A percentile compares a stretch with the other conserved stretches of the same genome.
These are phyloP conservation scores for Hyposoter didymator DNA, from an alignment of 2,888 invertebrate species.

Conservation along the genomic window DNA sequence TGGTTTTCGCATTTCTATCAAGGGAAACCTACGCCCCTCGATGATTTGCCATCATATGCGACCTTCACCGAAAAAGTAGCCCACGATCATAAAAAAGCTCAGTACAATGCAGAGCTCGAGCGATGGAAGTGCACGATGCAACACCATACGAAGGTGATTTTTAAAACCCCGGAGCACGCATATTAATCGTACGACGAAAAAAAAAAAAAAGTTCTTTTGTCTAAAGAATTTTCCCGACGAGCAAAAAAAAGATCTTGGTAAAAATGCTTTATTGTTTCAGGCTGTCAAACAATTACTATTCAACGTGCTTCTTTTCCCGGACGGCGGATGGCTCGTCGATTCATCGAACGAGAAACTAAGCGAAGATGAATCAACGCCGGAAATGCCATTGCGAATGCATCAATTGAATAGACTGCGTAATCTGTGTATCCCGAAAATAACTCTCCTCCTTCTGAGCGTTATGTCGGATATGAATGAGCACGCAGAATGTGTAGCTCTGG, in stretches of 20 bases:
- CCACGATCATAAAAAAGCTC: slow-evolving; percentile 92
- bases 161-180: neutral
- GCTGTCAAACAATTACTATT: slow-evolving; percentile 92
- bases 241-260: neutral
- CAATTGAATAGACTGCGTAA: slow-evolving; percentile 91
- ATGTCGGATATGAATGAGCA: slow-evolving; percentile 91
- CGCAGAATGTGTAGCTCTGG: slow-evolving; percentile 91
- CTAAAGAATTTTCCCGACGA: neutral
- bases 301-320: slow-evolving; percentile 95
- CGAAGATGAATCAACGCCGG: slow-evolving; percentile 84
- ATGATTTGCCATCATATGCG: slow-evolving; percentile 86
- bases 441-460: slow-evolving; percentile 91
- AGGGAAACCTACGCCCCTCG: slow-evolving; percentile 90
- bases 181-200: neutral
- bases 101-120: slow-evolving; percentile 91
- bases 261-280: slow-evolving; percentile 80
- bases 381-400: slow-evolving; percentile 86
- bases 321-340: slow-evolving; percentile 95
- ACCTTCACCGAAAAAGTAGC: slow-evolving; percentile 95
- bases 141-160: slow-evolving; percentile 88
- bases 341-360: slow-evolving; percentile 85
- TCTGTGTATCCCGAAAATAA: slow-evolving; percentile 93
- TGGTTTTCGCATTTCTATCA: slow-evolving; percentile 95
- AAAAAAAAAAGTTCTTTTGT: neutral
- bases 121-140: slow-evolving; percentile 90